Evolutionary conservation across 2,113 vertebrate species (phyloP).

Genomic region (Gila orcuttii): DNA sequence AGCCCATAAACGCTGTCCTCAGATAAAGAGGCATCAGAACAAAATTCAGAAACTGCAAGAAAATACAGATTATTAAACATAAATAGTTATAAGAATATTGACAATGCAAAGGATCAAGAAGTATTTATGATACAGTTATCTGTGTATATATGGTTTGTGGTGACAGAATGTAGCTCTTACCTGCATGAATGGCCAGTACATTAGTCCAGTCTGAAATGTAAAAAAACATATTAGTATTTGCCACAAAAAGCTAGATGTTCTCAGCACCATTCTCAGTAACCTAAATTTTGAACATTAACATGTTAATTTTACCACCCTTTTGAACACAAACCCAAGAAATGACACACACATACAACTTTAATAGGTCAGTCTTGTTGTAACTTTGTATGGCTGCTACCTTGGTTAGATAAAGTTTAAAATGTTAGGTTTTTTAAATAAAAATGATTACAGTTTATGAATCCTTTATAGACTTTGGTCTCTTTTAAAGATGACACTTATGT

Average conservation of each 20-base stretch:
- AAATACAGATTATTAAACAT: not conserved
- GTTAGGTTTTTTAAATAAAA: not conserved
- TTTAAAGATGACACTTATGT: not conserved
- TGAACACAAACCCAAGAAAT: not conserved
- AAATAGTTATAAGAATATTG: not conserved
- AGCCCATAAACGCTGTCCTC: constrained; percentile 87
- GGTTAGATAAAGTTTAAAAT: not conserved
- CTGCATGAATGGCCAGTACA: constrained; percentile 97
- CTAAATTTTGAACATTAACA: not conserved
- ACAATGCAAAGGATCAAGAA: not conserved
- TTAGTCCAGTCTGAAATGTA: constrained; percentile 84
- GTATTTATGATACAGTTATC: not conserved
- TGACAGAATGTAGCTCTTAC: constrained; percentile 68
- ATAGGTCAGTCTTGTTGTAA: not conserved
- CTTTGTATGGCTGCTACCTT: constrained; percentile 23
- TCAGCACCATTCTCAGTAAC: not conserved
- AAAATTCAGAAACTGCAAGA: constrained; percentile 87
- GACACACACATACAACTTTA: not conserved
- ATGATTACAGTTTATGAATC: not conserved
- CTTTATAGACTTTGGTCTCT: not conserved
- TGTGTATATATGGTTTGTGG: not conserved
- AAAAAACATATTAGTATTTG: constrained; percentile 24
- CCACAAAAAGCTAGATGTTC: not conserved
- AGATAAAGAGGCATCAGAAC: constrained; percentile 83
- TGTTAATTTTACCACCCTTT: not conserved